Percentiles rank a stretch among this genome's conserved stretches.
Evolutionary conservation across 2,888 invertebrate genomes (phyloP).

Genomic region (Galeruca laticollis): DNA sequence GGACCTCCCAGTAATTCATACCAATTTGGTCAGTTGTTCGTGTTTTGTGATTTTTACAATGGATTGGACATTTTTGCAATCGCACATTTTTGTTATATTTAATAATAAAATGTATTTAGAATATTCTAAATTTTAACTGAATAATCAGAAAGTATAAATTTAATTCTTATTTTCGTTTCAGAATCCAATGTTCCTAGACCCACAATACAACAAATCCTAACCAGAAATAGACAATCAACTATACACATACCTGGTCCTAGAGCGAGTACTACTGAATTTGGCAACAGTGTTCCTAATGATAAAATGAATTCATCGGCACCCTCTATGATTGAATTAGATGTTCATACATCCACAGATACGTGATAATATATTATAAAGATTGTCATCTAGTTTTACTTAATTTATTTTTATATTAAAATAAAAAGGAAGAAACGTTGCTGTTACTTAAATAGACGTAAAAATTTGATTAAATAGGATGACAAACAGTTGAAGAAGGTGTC

Average conservation of each 20-base stretch:
- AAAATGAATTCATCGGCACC: not conserved
- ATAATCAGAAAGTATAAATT: too few relatives aligned
- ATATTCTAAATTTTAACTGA: too few relatives aligned
- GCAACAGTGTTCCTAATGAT: not conserved
- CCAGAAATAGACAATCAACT: not conserved
- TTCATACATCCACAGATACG: not conserved
- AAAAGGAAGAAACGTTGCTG: not conserved
- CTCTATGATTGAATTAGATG: not conserved
- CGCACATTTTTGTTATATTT: too few relatives aligned
- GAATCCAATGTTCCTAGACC: not conserved
- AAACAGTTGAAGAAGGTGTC: too few relatives aligned
- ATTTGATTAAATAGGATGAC: too few relatives aligned
- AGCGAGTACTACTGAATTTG: not conserved
- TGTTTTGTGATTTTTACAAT: too few relatives aligned
- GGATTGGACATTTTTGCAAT: too few relatives aligned
- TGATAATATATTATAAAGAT: not conserved
- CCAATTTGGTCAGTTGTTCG: too few relatives aligned
- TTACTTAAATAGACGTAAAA: not conserved
- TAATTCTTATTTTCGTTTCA: too few relatives aligned
- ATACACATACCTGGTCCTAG: not conserved
- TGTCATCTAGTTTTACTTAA: not conserved
- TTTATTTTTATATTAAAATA: slow-evolving; percentile 2
- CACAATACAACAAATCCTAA: not conserved
- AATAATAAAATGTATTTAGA: too few relatives aligned
- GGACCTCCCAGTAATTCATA: too few relatives aligned